Percentiles rank a stretch among this genome's conserved stretches.
Conservation (phyloP, 2,888 invertebrate genomes). For the Branchellion lobata region DNA sequence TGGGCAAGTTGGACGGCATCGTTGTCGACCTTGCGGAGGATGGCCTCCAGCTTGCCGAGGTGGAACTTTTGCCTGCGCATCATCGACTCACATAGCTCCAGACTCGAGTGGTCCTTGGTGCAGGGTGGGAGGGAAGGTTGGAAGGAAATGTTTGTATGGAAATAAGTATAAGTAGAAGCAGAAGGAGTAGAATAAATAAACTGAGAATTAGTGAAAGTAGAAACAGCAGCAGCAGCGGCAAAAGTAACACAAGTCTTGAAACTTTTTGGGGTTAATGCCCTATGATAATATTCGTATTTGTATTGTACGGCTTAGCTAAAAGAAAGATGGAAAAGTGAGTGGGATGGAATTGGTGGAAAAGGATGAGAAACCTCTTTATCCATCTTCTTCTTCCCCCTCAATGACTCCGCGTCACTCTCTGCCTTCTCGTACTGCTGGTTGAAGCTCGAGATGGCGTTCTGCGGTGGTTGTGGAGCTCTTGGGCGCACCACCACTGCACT, state of each 20-base stretch:
- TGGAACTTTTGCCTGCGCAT: conserved; percentile 95
- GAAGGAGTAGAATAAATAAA: too few species aligned
- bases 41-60: conserved; percentile 91
- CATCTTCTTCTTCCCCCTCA: conserved; percentile 88
- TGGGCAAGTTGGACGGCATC: conserved; percentile 92
- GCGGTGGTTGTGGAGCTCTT: too few species aligned
- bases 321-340: neutral
- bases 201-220: too few species aligned
- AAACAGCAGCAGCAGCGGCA: too few species aligned
- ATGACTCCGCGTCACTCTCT: conserved; percentile 93
- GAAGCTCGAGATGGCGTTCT: conserved; percentile 59
- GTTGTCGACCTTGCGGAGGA: conserved; percentile 93
- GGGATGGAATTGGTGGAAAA: neutral
- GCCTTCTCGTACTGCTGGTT: conserved; percentile 82
- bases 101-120: conserved; percentile 78
- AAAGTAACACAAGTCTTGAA: too few species aligned
- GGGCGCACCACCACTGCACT: too few species aligned
- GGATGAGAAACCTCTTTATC: conserved; percentile 76
- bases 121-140: neutral
- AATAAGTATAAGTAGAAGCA: too few species aligned
- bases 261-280: too few species aligned
- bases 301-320: too few species aligned
- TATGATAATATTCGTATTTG: neutral
- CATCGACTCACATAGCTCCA: conserved; percentile 86
- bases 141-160: neutral